A percentile compares a stretch with the other conserved stretches of the same genome.
Evolutionary conservation across 2,113 vertebrate species (phyloP).

Genomic region (Cisticola juncidis): DNA sequence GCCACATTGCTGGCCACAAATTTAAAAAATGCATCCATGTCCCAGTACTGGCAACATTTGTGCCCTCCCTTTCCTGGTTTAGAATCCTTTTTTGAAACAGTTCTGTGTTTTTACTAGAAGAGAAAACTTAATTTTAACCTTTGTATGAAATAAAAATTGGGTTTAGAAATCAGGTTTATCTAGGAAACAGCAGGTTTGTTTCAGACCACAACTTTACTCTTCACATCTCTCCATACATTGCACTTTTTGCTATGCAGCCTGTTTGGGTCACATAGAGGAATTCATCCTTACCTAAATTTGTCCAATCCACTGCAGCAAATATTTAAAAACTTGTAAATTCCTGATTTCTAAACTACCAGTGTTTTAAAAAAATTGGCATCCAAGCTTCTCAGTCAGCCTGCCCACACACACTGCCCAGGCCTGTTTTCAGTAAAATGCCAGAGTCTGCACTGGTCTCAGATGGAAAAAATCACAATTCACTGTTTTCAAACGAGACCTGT

Average conservation of each 20-base stretch:
- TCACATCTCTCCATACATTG: neutral
- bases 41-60: neutral
- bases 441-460: neutral
- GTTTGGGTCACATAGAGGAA: neutral
- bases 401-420: neutral
- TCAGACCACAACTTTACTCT: neutral
- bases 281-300: neutral
- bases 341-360: neutral
- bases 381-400: neutral
- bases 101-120: neutral
- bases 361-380: neutral
- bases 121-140: neutral
- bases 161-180: neutral
- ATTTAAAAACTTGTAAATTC: neutral
- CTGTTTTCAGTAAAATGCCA: neutral
- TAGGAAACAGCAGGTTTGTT: neutral
- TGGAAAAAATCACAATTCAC: neutral
- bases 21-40: accelerated
- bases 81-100: accelerated
- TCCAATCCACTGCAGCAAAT: neutral
- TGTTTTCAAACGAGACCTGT: neutral
- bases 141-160: neutral
- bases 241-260: neutral
- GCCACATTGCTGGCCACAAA: neutral
- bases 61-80: neutral